Evolutionary conservation across 2,888 invertebrate species (phyloP).

Genomic region (Seira sanloemensis): DNA sequence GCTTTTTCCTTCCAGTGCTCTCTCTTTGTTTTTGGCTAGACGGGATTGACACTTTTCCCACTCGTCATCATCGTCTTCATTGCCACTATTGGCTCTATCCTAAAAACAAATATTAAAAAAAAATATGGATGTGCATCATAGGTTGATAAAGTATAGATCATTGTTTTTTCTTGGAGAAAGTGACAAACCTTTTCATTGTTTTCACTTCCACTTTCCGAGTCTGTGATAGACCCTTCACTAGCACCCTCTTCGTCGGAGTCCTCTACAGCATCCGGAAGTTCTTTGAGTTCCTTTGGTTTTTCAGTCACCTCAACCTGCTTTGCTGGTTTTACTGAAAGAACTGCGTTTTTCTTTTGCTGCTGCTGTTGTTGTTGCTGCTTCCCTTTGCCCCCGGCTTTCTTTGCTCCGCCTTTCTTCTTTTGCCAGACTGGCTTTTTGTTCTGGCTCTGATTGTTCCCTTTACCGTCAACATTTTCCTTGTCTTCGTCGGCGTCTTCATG

Average conservation of each 20-base stretch:
- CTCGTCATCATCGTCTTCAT: slow-evolving; percentile 84
- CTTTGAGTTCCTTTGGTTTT: slow-evolving; percentile 65
- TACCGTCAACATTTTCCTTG: slow-evolving; percentile 77
- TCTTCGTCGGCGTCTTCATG: slow-evolving; percentile 77
- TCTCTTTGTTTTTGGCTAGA: slow-evolving; percentile 87
- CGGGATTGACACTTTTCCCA: slow-evolving; percentile 96
- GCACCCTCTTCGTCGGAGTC: slow-evolving; percentile 79
- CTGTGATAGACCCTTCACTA: slow-evolving; percentile 74
- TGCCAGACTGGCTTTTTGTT: slow-evolving; percentile 89
- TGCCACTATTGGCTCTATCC: slow-evolving; percentile 67
- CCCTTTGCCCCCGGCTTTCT: slow-evolving; percentile 71
- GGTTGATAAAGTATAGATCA: slow-evolving; percentile 73
- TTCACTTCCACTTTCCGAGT: slow-evolving; percentile 75
- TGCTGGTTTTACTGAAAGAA: slow-evolving; percentile 74
- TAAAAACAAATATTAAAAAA: slow-evolving; percentile 58
- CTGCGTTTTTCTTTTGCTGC: slow-evolving; percentile 72
- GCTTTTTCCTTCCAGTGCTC: slow-evolving; percentile 93
- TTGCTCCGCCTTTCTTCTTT: slow-evolving; percentile 80
- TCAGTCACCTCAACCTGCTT: slow-evolving; percentile 46
- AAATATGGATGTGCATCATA: not conserved
- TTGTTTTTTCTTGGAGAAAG: slow-evolving; percentile 75
- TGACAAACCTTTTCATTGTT: slow-evolving; percentile 60
- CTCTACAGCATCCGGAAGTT: slow-evolving; percentile 60
- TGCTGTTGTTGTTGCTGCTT: slow-evolving; percentile 51
- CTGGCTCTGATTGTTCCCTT: slow-evolving; percentile 69